These are phyloP conservation scores for Euspilapteryx auroguttella DNA, from an alignment of 2,888 invertebrate species.

Conservation along the genomic window DNA sequence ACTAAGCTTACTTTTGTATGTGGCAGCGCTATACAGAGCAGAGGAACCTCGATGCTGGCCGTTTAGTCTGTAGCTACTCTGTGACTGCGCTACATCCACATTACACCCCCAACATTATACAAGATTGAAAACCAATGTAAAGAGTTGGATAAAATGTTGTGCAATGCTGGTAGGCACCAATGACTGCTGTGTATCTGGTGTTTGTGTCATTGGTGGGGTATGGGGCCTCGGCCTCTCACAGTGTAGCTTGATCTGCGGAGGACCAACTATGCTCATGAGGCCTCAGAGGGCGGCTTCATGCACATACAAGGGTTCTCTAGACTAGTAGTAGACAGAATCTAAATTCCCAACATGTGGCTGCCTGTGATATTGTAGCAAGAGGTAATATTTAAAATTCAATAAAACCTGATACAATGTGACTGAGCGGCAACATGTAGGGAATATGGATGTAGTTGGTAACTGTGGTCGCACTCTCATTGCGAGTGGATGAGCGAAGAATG, in stretches of 20 bases:
- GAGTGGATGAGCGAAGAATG: background rate
- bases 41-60: constrained; percentile 30
- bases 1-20: too few species aligned
- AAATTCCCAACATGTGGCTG: constrained; percentile 28
- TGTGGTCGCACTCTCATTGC: background rate
- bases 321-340: constrained; percentile 36
- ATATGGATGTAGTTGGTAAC: constrained; percentile 1
- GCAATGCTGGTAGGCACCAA: constrained; percentile 14
- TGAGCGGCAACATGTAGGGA: background rate
- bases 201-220: constrained; percentile 9
- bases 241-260: constrained; percentile 20
- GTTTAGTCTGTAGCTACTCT: constrained; percentile 37
- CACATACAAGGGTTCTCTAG: constrained; percentile 47
- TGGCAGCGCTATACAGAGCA: too few species aligned
- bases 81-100: constrained; percentile 24
- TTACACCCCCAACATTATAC: constrained; percentile 19
- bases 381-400: constrained; percentile 25
- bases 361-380: constrained; percentile 37
- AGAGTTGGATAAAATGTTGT: constrained; percentile 8
- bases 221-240: constrained; percentile 22
- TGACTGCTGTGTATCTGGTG: constrained; percentile 21
- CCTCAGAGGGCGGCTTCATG: constrained; percentile 21
- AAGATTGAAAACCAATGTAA: too few species aligned
- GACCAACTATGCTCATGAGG: constrained; percentile 40
- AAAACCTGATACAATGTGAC: constrained; percentile 24